Conservation (phyloP, 2,888 invertebrate genomes). For the Drosophila leonis region DNA sequence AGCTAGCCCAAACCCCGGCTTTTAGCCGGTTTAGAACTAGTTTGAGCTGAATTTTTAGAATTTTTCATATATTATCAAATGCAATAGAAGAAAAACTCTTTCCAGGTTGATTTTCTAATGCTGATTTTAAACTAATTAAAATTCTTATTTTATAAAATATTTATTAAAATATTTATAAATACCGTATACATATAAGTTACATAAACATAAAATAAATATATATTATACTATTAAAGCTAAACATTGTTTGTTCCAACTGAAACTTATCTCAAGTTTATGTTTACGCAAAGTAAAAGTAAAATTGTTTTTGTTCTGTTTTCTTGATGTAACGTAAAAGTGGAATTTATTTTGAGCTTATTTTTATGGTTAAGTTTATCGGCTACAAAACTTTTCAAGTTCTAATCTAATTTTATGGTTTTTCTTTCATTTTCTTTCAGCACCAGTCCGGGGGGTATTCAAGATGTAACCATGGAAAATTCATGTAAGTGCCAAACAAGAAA, state of each 20-base stretch:
- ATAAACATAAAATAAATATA: neutral
- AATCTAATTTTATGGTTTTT: neutral
- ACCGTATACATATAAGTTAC: no score
- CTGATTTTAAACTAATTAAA: no score
- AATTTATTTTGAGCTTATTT: neutral
- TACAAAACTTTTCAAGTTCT: conserved; percentile 3
- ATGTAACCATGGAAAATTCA: conserved; percentile 88
- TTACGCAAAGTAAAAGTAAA: neutral
- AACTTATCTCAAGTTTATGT: neutral
- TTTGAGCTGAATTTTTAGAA: no score
- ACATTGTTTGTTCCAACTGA: neutral
- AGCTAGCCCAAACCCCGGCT: no score
- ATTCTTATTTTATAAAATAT: no score
- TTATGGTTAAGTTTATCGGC: neutral
- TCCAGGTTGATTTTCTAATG: no score
- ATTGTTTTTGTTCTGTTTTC: neutral
- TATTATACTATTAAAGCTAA: neutral
- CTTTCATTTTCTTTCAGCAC: conserved; percentile 87
- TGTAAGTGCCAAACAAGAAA: conserved; percentile 75
- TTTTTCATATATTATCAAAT: no score
- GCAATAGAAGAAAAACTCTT: no score
- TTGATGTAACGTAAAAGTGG: neutral
- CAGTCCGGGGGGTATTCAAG: conserved; percentile 89
- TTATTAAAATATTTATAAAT: no score
- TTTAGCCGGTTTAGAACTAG: no score